A percentile compares a stretch with the other conserved stretches of the same genome.
phyloP scores from a whole-genome alignment of 2,888 invertebrate species.

The Teinopalpus imperialis region DNA sequence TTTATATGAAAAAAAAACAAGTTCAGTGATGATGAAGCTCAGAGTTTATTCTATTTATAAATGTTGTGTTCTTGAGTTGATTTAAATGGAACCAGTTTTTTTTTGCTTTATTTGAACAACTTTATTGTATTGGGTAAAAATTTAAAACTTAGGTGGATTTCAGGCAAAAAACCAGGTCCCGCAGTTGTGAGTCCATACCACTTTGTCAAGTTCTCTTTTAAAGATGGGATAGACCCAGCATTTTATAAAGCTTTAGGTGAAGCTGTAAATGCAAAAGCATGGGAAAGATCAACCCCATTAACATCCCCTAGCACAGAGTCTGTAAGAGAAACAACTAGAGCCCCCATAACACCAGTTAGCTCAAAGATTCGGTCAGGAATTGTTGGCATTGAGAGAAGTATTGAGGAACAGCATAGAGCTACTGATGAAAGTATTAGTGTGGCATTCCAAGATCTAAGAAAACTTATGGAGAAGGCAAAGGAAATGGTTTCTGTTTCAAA shows the following conservation, averaged over 20 bases:
- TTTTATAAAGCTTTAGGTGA: conserved; percentile 85
- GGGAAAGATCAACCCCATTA: conserved; percentile 77
- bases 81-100: too few relatives aligned
- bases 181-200: conserved; percentile 86
- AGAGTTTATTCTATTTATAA: too few relatives aligned
- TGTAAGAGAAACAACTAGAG: conserved; percentile 43
- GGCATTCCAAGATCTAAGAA: conserved; percentile 97
- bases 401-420: conserved; percentile 94
- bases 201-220: conserved; percentile 92
- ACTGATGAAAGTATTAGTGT: conserved; percentile 95
- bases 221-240: conserved; percentile 87
- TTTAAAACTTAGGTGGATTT: too few relatives aligned
- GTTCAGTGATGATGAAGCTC: too few relatives aligned
- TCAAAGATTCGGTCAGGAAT: conserved; percentile 93
- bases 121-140: too few relatives aligned
- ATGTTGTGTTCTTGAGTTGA: too few relatives aligned
- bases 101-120: too few relatives aligned
- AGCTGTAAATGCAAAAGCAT: conserved; percentile 83
- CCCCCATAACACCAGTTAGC: conserved; percentile 53
- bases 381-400: conserved; percentile 96
- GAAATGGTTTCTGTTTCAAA: conserved; percentile 98
- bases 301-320: conserved; percentile 41
- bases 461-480: conserved; percentile 97
- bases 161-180: conserved; percentile 88
- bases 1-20: too few relatives aligned